These are phyloP conservation scores for Ictidomys tridecemlineatus DNA, from an alignment of 2,113 vertebrate species.

Conservation along the genomic window DNA sequence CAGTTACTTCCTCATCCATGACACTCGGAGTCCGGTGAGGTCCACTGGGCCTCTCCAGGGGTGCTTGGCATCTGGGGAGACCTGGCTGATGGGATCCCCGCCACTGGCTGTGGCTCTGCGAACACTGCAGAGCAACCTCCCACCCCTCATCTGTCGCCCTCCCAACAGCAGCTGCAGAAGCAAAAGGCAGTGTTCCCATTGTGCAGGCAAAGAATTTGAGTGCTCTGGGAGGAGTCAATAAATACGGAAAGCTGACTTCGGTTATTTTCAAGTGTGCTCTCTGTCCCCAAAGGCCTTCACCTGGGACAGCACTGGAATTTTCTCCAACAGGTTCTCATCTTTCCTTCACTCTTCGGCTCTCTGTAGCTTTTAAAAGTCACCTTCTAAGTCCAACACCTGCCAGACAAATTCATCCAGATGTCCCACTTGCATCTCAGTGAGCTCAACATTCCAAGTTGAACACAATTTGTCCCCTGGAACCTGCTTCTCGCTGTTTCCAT, in stretches of 20 bases:
- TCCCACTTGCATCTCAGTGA: not conserved
- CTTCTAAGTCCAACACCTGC: slow-evolving; percentile 49
- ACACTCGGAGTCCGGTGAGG: not conserved
- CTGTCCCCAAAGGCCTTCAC: not conserved
- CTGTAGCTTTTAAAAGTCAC: slow-evolving; percentile 63
- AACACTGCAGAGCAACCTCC: rapidly evolving
- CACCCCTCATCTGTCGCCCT: rapidly evolving
- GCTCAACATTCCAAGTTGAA: not conserved
- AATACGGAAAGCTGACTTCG: rapidly evolving
- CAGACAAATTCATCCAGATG: slow-evolving; percentile 35
- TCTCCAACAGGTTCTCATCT: not conserved
- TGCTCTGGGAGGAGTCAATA: rapidly evolving
- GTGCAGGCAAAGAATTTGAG: not conserved
- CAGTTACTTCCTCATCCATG: not conserved
- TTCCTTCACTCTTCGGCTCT: not conserved
- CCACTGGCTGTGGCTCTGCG: rapidly evolving
- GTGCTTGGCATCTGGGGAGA: not conserved
- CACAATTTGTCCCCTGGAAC: not conserved
- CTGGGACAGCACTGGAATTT: not conserved
- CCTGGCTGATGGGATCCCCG: rapidly evolving
- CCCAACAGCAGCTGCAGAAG: not conserved
- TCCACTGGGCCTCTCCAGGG: not conserved
- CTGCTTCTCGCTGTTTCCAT: not conserved
- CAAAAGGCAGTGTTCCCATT: not conserved
- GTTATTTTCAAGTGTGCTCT: not conserved